These are phyloP conservation scores for Caenorhabditis wallacei DNA, from an alignment of 2,888 invertebrate genomes.

Conservation along the genomic window DNA sequence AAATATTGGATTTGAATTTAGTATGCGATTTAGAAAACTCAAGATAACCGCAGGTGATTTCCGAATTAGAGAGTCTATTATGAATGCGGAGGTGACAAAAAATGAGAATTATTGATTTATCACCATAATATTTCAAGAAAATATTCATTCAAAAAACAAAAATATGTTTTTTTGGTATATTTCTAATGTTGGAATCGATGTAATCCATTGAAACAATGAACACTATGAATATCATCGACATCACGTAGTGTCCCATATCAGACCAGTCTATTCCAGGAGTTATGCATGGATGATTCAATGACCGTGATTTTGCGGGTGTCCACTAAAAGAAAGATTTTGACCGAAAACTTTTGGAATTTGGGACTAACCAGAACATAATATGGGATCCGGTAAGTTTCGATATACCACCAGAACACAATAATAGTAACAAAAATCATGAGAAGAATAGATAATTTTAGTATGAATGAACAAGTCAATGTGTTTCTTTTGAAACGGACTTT, in stretches of 20 bases:
- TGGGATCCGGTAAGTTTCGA: neutral
- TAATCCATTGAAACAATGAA: conserved; percentile 32
- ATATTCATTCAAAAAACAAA: conserved; percentile 28
- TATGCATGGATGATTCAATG: conserved; percentile 12
- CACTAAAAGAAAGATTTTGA: neutral
- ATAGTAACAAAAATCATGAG: neutral
- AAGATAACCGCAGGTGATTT: too few relatives aligned
- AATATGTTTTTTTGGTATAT: conserved; percentile 29
- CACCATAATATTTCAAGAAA: too few relatives aligned
- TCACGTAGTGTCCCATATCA: conserved; percentile 18
- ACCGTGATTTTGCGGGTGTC: conserved; percentile 29
- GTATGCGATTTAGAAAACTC: too few relatives aligned
- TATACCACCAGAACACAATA: neutral
- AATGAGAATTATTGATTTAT: too few relatives aligned
- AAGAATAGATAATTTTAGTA: neutral
- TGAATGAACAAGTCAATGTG: neutral
- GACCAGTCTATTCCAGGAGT: conserved; percentile 37
- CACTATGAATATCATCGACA: neutral
- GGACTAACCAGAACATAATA: neutral
- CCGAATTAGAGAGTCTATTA: too few relatives aligned
- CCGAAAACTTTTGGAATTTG: neutral
- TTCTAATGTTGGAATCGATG: conserved; percentile 24
- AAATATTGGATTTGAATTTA: too few relatives aligned
- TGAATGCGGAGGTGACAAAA: too few relatives aligned
- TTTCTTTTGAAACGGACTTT: conserved; percentile 24